phyloP scores from a whole-genome alignment of 2,797 vertebrate genomes.

The Eulemur mongoz region DNA sequence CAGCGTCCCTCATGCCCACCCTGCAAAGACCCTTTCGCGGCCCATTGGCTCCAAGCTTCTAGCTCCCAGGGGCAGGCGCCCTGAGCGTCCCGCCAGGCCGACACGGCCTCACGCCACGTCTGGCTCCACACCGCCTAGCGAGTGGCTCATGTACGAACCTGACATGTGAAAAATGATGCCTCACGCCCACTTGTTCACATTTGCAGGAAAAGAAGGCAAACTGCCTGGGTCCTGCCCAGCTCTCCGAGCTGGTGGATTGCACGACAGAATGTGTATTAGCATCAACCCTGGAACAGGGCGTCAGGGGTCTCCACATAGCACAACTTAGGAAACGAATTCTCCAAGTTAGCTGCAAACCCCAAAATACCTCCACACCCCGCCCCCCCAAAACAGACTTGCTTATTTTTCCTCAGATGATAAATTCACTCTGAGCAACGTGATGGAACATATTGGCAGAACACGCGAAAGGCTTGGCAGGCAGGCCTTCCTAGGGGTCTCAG shows the following conservation, averaged over 20 bases:
- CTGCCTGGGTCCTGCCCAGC: no score
- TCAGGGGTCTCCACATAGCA: rapidly evolving
- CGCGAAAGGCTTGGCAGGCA: not conserved
- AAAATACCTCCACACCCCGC: not conserved
- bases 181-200: not conserved
- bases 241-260: not conserved
- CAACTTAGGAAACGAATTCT: not conserved
- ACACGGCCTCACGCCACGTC: rapidly evolving
- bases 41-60: not conserved
- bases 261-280: rapidly evolving
- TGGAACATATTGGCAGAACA: not conserved
- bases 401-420: not conserved
- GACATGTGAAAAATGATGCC: not conserved
- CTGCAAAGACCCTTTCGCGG: rapidly evolving
- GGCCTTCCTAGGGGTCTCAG: not conserved
- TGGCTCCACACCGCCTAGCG: not conserved
- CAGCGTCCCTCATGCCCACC: rapidly evolving
- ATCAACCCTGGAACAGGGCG: rapidly evolving
- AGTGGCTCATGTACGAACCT: not conserved
- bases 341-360: not conserved
- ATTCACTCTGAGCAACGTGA: rapidly evolving
- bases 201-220: not conserved
- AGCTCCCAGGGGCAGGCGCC: rapidly evolving
- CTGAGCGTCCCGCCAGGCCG: no score
- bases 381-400: not conserved